phyloP scores from a whole-genome alignment of 2,113 vertebrate species.

The Paramisgurnus dabryanus region DNA sequence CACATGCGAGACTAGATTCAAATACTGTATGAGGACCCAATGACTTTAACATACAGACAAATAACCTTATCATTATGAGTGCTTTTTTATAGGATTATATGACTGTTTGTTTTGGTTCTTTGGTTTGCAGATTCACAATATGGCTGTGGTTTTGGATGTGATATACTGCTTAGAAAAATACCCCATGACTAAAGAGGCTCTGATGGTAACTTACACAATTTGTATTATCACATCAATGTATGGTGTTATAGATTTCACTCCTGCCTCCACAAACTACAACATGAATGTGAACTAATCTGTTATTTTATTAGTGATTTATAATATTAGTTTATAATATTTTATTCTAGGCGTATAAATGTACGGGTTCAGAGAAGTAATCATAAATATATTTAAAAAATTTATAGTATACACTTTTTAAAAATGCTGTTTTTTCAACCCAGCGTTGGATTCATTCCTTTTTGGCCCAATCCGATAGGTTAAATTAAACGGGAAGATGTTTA shows the following conservation, averaged over 20 bases:
- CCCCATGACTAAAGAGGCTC: slow-evolving; percentile 97
- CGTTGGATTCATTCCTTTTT: no score
- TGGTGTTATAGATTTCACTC: neutral
- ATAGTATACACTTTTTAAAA: no score
- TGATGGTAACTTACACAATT: slow-evolving; percentile 80
- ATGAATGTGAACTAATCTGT: no score
- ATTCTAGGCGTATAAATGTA: no score
- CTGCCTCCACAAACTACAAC: no score
- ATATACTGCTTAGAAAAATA: slow-evolving; percentile 96
- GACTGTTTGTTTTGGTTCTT: neutral
- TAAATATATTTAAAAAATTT: no score
- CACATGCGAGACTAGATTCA: slow-evolving; percentile 12
- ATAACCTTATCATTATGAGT: neutral
- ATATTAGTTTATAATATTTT: no score
- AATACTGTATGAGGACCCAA: neutral
- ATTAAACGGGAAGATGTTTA: no score
- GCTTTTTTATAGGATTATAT: neutral
- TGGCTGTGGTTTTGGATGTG: slow-evolving; percentile 93
- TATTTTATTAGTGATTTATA: no score
- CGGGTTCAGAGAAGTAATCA: no score
- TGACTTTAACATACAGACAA: neutral
- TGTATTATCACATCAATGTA: neutral
- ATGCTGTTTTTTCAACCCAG: no score
- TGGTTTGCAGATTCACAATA: slow-evolving; percentile 89
- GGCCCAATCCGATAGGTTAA: no score